Base-by-base conservation (phyloP, 2,888 invertebrate species). In the Sialis fuliginosa region DNA sequence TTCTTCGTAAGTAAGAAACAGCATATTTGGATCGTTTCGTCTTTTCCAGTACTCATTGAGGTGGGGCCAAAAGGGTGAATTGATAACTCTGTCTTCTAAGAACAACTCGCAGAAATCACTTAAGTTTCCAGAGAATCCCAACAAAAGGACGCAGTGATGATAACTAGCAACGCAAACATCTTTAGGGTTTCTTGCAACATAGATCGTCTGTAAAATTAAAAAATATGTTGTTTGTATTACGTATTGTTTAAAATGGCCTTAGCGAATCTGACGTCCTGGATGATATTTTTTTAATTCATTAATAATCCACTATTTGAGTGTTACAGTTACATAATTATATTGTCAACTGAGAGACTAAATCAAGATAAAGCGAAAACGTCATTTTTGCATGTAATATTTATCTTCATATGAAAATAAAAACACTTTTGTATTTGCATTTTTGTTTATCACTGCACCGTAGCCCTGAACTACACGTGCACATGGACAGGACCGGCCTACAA, bases 81-180 rank as follows among this genome's bases (percentile, higher is more conserved):
- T 13, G 13, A 22, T 54, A 72, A 72, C 58, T 52, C 71, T 60
- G 52, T 71, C 71, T 49, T 63, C 64, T 47, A 71, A 62, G 52
- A 76, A 77, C 1, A 72, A 68, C 10, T 72, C 69, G 62, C 73
- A 74, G 55, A 74, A 77, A 33, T 67, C 60, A 1, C 62, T 59
- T 42, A 77, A 68, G 1, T 61, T 63, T 0, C 70, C 67, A 9
- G 62, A 62, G 54, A 70, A 64, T 0, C 71, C 60, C 10, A 67
- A 61, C 9, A 74, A 59, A 57, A 76, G 67, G 48, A 69, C 71
- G 55, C 75, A 74, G 43, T 79, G 69, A 54, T 77, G 75, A 56
- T 70, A 81, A 52, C 73, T 77, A 0, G 81, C 81, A 1, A 81
- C 72, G 1, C 70, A 68, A 0, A 75, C 74, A 56, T 81, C 82